Base-by-base conservation (phyloP, 2,113 vertebrate species). In the Varanus salvator region DNA sequence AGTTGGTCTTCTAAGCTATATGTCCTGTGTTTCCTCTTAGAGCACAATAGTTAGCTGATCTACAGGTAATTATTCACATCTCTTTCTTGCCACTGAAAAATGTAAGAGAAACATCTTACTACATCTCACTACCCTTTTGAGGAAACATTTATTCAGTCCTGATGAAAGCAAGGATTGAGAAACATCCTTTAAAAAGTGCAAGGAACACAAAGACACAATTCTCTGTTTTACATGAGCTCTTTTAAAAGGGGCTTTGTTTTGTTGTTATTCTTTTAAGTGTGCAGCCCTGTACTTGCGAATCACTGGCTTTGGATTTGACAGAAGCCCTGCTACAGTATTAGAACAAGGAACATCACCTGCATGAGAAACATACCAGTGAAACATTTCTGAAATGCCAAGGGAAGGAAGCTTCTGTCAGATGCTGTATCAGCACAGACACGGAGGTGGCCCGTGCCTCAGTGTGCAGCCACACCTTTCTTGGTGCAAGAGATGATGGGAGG, bases 141-240 rank as follows among this genome's bases (percentile, higher is more conserved):
- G 89, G 84, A 89, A 80, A 87, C 90, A 87, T 85, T 93, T 90
- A 91, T 15, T 29, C 78, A 64, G 5, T 6, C 74, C 4, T 44
- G 21, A 83, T 64, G 71, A 6, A 38, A 64, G 38, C 34, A 83
- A 82, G 66, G 68, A 48, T 87, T 38, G 80, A 14, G 17, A 17
- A 77, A 31, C 14, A 25, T 57, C 60, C 91, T 90, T 6, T 23
- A 54, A 54, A 54, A 54, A 54, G 11, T 75, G 84, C 94, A 92
- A 93, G 75, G 87, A 95, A 78, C 66, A 90, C 93, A 89, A 77
- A 95, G 94, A 81, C 93, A 93, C 74, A 74, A 93, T 69, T 68
- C 21, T 50, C 8, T 23, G 75, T 77, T 77, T 78, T 50, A 23
- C 8, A 27, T 23, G 38, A 25, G 27, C 64, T 82, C 86, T 66